Percentiles rank a stretch among this genome's conserved stretches.
These are phyloP conservation scores for Lates japonicus DNA, from an alignment of 2,797 vertebrate species.

Conservation along the genomic window DNA sequence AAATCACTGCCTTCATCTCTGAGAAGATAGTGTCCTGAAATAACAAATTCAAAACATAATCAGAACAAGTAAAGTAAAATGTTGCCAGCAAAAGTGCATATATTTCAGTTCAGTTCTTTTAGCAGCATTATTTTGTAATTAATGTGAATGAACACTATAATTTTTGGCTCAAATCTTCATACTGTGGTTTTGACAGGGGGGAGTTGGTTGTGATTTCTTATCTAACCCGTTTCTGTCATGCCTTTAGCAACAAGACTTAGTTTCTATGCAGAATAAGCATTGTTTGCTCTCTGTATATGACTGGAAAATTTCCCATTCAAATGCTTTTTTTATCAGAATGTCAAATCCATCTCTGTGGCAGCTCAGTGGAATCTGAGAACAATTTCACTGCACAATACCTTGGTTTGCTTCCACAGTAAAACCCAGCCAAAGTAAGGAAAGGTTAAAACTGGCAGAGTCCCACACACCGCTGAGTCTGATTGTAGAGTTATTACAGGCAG, in stretches of 20 bases:
- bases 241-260: background rate
- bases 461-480: slow-evolving; percentile 40
- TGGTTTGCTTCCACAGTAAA: slow-evolving; percentile 43
- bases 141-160: background rate
- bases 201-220: slow-evolving; percentile 8
- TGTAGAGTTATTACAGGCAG: slow-evolving; percentile 61
- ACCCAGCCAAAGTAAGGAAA: slow-evolving; percentile 42
- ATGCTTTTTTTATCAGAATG: slow-evolving; percentile 21
- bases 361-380: slow-evolving; percentile 46
- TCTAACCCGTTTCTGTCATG: slow-evolving; percentile 6
- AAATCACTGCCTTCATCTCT: background rate
- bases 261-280: background rate
- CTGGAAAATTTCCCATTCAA: background rate
- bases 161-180: slow-evolving; percentile 7
- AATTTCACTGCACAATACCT: slow-evolving; percentile 45
- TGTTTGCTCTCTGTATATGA: background rate
- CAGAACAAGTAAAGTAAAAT: slow-evolving; percentile 5
- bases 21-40: background rate
- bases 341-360: slow-evolving; percentile 31
- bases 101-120: background rate
- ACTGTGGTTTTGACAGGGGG: slow-evolving; percentile 14
- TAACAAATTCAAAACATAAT: background rate
- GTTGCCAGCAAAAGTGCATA: background rate
- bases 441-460: slow-evolving; percentile 54
- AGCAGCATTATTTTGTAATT: slow-evolving; percentile 6